A percentile compares a stretch with the other conserved stretches of the same genome.
Conservation (phyloP, 2,888 invertebrate species). For the Eupithecia insigniata region DNA sequence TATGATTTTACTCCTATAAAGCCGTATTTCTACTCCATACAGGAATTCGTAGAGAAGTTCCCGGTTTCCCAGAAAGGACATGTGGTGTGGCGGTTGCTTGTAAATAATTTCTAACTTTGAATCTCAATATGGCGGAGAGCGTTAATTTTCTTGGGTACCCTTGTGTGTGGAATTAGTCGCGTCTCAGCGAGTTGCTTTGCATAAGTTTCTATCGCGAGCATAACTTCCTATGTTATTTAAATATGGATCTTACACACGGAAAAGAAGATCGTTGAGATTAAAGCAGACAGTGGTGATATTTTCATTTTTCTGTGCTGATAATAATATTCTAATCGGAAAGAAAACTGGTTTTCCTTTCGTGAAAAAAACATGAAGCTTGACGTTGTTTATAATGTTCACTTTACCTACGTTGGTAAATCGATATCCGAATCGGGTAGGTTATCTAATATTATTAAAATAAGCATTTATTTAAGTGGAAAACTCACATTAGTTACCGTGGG, state of each 20-base stretch:
- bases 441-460: constrained; percentile 45
- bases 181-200: constrained; percentile 33
- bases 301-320: neutral
- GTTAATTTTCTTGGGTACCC: constrained; percentile 44
- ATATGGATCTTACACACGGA: neutral
- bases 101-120: constrained; percentile 81
- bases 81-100: constrained; percentile 72
- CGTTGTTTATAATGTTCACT: too few relatives aligned
- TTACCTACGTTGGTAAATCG: constrained; percentile 6
- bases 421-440: constrained; percentile 20
- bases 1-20: constrained; percentile 85
- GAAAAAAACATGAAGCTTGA: neutral
- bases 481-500: constrained; percentile 66
- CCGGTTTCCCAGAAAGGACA: constrained; percentile 79
- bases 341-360: neutral
- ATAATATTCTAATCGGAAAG: neutral
- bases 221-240: constrained; percentile 11
- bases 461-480: constrained; percentile 75
- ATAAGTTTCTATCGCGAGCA: constrained; percentile 23
- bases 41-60: constrained; percentile 81
- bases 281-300: neutral
- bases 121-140: constrained; percentile 70
- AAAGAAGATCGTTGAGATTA: constrained; percentile 2
- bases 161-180: constrained; percentile 35
- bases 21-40: constrained; percentile 85